Percentiles rank a stretch among this genome's conserved stretches.
These are phyloP conservation scores for Iselma pallidipennis DNA, from an alignment of 2,888 invertebrate genomes.

Conservation along the genomic window DNA sequence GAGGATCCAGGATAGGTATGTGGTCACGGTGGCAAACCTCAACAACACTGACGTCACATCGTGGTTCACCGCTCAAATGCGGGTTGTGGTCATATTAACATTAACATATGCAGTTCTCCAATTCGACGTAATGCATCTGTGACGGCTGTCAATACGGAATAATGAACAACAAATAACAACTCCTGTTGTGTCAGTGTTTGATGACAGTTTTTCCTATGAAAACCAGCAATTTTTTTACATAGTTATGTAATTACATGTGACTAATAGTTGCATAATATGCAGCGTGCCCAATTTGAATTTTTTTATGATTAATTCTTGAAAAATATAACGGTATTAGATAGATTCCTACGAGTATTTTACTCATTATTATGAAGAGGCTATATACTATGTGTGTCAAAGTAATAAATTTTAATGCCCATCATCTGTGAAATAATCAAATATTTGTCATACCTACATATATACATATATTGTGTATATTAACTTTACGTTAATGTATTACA, in stretches of 20 bases:
- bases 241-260: too few relatives aligned
- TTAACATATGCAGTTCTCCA: conserved; percentile 48
- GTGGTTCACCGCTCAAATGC: conserved; percentile 44
- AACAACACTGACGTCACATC: conserved; percentile 47
- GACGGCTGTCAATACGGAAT: conserved; percentile 26
- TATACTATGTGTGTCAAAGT: background rate
- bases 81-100: conserved; percentile 48
- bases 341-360: too few relatives aligned
- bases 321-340: too few relatives aligned
- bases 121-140: conserved; percentile 45
- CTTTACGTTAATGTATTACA: background rate
- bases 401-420: background rate
- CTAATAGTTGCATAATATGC: too few relatives aligned
- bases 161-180: background rate
- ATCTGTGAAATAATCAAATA: background rate
- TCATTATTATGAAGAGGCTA: background rate
- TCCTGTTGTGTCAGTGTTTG: too few relatives aligned
- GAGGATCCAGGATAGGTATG: conserved; percentile 34
- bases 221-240: too few relatives aligned
- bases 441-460: background rate
- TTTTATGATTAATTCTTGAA: too few relatives aligned
- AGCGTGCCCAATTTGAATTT: background rate
- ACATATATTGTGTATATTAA: background rate
- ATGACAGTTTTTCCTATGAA: too few relatives aligned
- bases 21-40: conserved; percentile 43